phyloP scores from a whole-genome alignment of 2,888 invertebrate genomes.

The Drosophila longiperda region DNA sequence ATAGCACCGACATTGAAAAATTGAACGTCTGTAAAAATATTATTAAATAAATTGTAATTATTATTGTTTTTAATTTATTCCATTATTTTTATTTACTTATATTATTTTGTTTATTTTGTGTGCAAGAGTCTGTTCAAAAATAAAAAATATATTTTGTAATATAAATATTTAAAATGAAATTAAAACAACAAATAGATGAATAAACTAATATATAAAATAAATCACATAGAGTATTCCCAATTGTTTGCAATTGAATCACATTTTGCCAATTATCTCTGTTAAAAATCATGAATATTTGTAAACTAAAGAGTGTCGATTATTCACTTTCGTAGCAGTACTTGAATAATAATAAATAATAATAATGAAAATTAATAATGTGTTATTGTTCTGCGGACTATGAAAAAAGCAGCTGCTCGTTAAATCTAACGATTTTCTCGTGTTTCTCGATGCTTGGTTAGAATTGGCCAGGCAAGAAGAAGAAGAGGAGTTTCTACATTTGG shows the following conservation, averaged over 20 bases:
- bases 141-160: background rate
- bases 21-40: background rate
- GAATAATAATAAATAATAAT: background rate
- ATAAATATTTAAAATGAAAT: background rate
- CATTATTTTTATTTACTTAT: background rate
- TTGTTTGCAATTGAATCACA: background rate
- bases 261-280: background rate
- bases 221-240: background rate
- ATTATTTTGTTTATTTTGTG: too few species aligned
- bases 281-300: background rate
- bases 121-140: background rate
- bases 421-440: slow-evolving; percentile 12
- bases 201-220: background rate
- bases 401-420: slow-evolving; percentile 49
- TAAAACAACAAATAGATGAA: background rate
- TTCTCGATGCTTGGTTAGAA: background rate
- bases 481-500: background rate
- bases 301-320: background rate
- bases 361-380: background rate
- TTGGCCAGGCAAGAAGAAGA: background rate
- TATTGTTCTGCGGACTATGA: background rate
- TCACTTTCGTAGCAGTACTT: background rate
- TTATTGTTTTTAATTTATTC: background rate
- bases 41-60: background rate
- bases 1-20: too few species aligned